These are phyloP conservation scores for Rhimphoctona megacephalus DNA, from an alignment of 2,888 invertebrate genomes.

Conservation along the genomic window DNA sequence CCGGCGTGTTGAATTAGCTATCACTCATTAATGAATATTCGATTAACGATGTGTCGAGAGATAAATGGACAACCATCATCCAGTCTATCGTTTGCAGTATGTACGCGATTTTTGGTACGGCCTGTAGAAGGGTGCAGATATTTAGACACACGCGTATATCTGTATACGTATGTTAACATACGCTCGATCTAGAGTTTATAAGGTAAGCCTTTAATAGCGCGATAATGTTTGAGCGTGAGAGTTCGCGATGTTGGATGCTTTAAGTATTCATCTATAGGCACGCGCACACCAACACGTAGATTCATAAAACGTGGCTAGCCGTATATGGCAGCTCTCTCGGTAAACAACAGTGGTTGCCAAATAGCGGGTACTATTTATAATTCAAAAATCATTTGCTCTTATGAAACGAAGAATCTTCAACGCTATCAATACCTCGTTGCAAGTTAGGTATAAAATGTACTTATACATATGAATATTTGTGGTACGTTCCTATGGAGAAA, in stretches of 20 bases:
- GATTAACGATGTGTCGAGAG: too few relatives aligned
- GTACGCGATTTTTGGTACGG: background rate
- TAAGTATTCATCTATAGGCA: constrained; percentile 41
- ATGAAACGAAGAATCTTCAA: constrained; percentile 68
- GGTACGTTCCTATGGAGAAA: background rate
- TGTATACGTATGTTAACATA: constrained; percentile 8
- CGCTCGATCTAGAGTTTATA: constrained; percentile 53
- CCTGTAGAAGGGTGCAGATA: constrained; percentile 15
- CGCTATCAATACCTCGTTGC: background rate
- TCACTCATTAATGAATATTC: too few relatives aligned
- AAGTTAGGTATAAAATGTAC: background rate
- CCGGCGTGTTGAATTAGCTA: too few relatives aligned
- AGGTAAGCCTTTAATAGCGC: constrained; percentile 52
- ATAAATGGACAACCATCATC: too few relatives aligned
- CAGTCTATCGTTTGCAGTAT: too few relatives aligned
- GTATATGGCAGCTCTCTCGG: constrained; percentile 80
- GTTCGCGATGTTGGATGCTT: constrained; percentile 49
- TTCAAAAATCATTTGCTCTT: constrained; percentile 78
- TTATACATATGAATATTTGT: background rate
- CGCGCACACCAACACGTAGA: constrained; percentile 30
- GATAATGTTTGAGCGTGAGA: constrained; percentile 59
- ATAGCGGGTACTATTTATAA: constrained; percentile 82
- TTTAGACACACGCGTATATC: background rate
- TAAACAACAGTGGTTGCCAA: constrained; percentile 84
- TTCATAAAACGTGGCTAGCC: constrained; percentile 69